Evolutionary conservation across 2,797 vertebrate species (phyloP).

Genomic region (Chelon labrosus): DNA sequence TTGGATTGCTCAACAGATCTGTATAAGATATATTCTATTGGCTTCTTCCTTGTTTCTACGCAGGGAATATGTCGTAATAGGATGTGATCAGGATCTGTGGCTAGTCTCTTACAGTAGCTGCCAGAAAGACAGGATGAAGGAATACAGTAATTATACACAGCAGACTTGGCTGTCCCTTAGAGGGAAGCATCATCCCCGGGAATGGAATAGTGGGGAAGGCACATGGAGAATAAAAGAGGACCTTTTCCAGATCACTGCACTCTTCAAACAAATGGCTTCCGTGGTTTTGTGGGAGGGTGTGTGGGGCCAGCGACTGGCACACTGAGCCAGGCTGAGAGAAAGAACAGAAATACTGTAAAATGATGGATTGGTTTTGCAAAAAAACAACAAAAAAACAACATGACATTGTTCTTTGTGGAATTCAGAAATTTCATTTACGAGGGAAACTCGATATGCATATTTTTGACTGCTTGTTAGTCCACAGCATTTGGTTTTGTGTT

Average conservation of each 20-base stretch:
- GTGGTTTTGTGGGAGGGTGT: constrained; percentile 34
- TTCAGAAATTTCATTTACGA: constrained; percentile 32
- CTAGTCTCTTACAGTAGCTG: constrained; percentile 31
- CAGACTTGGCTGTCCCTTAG: constrained; percentile 36
- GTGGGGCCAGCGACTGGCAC: constrained; percentile 32
- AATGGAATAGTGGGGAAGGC: constrained; percentile 21
- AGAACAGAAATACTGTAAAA: constrained; percentile 9
- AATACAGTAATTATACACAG: constrained; percentile 15
- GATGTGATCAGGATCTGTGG: constrained; percentile 17
- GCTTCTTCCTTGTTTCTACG: constrained; percentile 42
- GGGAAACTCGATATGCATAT: constrained; percentile 56
- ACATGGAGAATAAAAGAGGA: constrained; percentile 5
- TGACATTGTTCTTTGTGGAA: constrained; percentile 23
- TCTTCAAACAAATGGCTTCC: constrained; percentile 47
- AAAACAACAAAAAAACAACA: constrained; percentile 14
- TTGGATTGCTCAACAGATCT: constrained; percentile 17
- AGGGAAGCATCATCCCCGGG: constrained; percentile 39
- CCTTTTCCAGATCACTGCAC: constrained; percentile 33
- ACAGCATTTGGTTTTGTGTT: constrained; percentile 35
- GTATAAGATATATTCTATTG: constrained; percentile 53
- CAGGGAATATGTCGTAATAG: constrained; percentile 32
- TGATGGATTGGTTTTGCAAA: constrained; percentile 49
- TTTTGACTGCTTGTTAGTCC: constrained; percentile 28
- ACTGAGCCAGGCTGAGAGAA: constrained; percentile 7
- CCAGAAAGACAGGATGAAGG: constrained; percentile 22